Conservation (phyloP, 2,797 vertebrate genomes). For the Thalassophryne amazonica region DNA sequence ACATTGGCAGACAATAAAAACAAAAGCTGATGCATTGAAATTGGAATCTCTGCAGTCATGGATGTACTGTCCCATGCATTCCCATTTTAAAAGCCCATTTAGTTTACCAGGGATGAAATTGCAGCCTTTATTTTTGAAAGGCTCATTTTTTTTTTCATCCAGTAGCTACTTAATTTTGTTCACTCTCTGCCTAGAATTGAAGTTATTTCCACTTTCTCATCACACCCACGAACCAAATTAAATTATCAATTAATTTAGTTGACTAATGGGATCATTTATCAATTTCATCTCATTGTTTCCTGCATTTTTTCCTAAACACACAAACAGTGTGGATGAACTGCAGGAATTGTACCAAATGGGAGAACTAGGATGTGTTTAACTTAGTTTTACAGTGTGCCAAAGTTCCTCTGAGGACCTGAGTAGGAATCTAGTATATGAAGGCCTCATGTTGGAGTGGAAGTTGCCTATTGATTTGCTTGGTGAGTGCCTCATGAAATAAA, state of each 20-base stretch:
- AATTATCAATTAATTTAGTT: conserved; percentile 63
- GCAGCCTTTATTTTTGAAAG: conserved; percentile 27
- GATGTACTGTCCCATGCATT: background rate
- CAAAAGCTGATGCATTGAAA: conserved; percentile 17
- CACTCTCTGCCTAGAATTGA: conserved; percentile 17
- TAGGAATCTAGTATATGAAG: conserved; percentile 42
- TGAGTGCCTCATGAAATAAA: conserved; percentile 71
- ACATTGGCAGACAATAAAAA: conserved; percentile 15
- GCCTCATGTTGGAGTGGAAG: conserved; percentile 55
- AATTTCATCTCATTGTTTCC: conserved; percentile 54
- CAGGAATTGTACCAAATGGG: conserved; percentile 2
- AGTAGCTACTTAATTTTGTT: conserved; percentile 27
- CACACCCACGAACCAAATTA: conserved; percentile 46
- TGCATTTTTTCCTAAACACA: conserved; percentile 4
- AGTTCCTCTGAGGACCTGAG: conserved; percentile 27
- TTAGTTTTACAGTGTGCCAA: conserved; percentile 21
- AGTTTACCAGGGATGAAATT: conserved; percentile 6
- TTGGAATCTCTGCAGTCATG: conserved; percentile 1
- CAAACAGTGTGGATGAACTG: conserved; percentile 18
- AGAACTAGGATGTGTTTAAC: conserved; percentile 21
- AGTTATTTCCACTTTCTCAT: conserved; percentile 41
- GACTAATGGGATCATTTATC: conserved; percentile 66
- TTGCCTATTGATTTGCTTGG: conserved; percentile 72
- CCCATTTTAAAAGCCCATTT: conserved; percentile 18
- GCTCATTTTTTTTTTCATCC: conserved; percentile 13